These are phyloP conservation scores for Cylindroiulus punctatus DNA, from an alignment of 2,888 invertebrate genomes.

Conservation along the genomic window DNA sequence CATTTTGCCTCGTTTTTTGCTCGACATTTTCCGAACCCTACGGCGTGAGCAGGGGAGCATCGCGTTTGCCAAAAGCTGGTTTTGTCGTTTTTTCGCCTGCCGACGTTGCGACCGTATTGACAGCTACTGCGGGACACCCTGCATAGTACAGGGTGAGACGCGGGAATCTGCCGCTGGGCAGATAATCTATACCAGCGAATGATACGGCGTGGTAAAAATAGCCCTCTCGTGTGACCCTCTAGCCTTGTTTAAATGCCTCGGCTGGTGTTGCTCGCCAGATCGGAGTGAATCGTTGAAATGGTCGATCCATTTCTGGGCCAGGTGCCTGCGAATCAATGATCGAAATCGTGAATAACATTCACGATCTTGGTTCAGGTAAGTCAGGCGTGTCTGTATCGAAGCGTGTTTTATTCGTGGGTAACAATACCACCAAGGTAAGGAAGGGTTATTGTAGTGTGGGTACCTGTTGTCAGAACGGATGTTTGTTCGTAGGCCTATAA, in stretches of 20 bases:
- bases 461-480: too few species aligned
- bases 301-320: background rate
- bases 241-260: constrained; percentile 11
- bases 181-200: background rate
- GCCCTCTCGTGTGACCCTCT: background rate
- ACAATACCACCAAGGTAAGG: too few species aligned
- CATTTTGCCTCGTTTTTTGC: background rate
- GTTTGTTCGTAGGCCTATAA: too few species aligned
- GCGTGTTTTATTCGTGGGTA: too few species aligned
- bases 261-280: background rate
- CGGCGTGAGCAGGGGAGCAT: background rate
- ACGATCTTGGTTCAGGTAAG: too few species aligned
- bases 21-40: background rate
- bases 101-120: background rate
- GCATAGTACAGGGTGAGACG: background rate
- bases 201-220: background rate
- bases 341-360: background rate
- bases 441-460: too few species aligned
- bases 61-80: background rate
- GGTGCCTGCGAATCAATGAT: background rate
- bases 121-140: background rate
- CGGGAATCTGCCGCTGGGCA: background rate
- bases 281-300: background rate
- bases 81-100: background rate
- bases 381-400: too few species aligned